Conservation (phyloP, 2,797 vertebrate genomes). For the Arctocebus calabarensis region DNA sequence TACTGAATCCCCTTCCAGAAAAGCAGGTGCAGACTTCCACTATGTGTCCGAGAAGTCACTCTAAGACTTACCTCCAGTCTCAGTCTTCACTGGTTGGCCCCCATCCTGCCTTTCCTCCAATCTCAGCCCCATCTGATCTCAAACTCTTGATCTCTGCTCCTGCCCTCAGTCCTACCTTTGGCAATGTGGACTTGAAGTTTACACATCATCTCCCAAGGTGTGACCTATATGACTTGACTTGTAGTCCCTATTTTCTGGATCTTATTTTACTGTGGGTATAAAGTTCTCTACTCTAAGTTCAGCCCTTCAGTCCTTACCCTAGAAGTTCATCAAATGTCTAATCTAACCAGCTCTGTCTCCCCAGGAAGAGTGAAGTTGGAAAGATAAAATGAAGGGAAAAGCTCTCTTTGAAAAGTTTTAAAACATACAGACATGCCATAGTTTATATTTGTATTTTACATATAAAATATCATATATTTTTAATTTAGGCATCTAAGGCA, state of each 20-base stretch:
- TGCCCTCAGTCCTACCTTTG: slow-evolving; percentile 60
- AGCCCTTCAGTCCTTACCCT: background rate
- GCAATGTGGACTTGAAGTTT: slow-evolving; percentile 54
- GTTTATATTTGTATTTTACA: background rate
- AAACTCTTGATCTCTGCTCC: slow-evolving; percentile 61
- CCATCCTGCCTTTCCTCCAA: background rate
- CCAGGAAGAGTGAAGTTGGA: background rate
- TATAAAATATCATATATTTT: background rate
- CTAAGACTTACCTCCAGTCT: background rate
- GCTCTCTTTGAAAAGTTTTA: slow-evolving; percentile 11
- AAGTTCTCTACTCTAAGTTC: slow-evolving; percentile 50
- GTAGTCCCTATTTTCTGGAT: background rate
- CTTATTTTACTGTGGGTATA: background rate
- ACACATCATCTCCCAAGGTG: background rate
- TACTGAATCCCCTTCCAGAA: background rate
- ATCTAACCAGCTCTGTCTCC: background rate
- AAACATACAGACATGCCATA: background rate
- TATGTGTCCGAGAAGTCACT: background rate
- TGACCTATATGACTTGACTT: slow-evolving; percentile 67
- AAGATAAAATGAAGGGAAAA: slow-evolving; percentile 1
- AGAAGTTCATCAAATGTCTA: background rate
- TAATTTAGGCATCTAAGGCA: background rate
- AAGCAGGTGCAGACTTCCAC: background rate
- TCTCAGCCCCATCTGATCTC: slow-evolving; percentile 43
- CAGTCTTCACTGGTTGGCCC: background rate